Base-by-base conservation (phyloP, 2,113 vertebrate genomes). In the Dasyprocta punctata region DNA sequence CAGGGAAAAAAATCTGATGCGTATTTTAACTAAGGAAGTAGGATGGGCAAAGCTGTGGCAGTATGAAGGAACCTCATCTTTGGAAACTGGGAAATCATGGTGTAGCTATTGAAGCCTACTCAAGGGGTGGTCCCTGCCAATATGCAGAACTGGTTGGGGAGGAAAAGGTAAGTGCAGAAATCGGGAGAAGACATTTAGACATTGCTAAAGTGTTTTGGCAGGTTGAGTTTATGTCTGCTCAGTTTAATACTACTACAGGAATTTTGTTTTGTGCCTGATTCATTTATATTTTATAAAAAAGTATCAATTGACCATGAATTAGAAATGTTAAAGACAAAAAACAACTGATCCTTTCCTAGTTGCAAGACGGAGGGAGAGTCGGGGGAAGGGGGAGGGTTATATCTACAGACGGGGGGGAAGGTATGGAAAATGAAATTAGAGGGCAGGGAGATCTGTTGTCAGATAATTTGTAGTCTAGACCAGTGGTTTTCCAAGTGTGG, bases 271-370 rank as follows among this genome's bases (percentile, higher is more conserved):
- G 6, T 63, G 12, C 60, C 56, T 69, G 65, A 44, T 84, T 90
- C 20, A 41, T 86, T 77, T 87, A 28, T 65, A 84, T 71, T 84
- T 7, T 84, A 56, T 67, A 93, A 90, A 81, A 93, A 84, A n/a
- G 36, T 65, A 49, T 1, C 30, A 36, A 26, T 88, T 33, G 67
- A 33, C 13, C 49, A 1, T 73, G 6, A 67, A 67, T 61, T 61
- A 22, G 56, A 75, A 91, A 58, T 52, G 63, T 91, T 88, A 93
- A 65, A 73, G 26, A 60, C 20, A 81, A 24, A 33, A 33, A 67
- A 11, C 7, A 67, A 11, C 9, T 61, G 16, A 7, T 52, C 20
- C 49, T 89, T 95, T 33, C 38, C n/a, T 24, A 75, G 5, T 44
- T 60, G n/a, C 20, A 61, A 20, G 14, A 44, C 58, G 75, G 28